Base-by-base conservation (phyloP, 2,113 vertebrate genomes). In the Catagonus wagneri region DNA sequence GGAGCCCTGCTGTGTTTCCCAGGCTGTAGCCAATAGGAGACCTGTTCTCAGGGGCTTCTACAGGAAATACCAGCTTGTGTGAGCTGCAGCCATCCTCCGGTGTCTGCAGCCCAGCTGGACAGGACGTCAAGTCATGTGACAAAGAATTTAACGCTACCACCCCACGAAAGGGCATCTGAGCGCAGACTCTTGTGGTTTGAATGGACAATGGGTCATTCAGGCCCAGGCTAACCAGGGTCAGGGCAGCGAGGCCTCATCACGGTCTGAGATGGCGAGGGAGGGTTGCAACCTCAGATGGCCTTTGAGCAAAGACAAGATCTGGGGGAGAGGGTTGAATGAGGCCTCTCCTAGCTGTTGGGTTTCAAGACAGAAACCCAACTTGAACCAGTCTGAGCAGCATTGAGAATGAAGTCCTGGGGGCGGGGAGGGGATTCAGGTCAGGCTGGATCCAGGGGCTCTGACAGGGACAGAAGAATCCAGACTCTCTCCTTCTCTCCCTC, bases 21-120 rank as follows among this genome's bases (percentile, higher is more conserved):
- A 83, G 61, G 58, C 36, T 63, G 16, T 4, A 19, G 79, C 60
- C 10, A 4, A 4, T 16, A 19, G 34, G 80, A 19, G 20, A 22
- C 2, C 6, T 4, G 29, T 1, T n/a, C 39, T 9, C 0, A 27
- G 32, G 1, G 9, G 19, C 2, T 1, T 27, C 3, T 3, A 0
- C 12, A 15, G 29, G 61, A 32, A 39, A n/a, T 13, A 2, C 63
- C 19, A 23, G 44, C 29, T 2, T 2, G 2, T 1, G 39, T n/a
- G 60, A 8, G 39, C 23, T 29, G 44, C 7, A 6, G 17, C 60
- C 80, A 2, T 14, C 39, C 19, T 50, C 34, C 16, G 39, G 36
- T 6, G 32, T 19, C 6, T 54, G 83, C 23, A 1, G 44, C 10
- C 83, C 32, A 16, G 36, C 80, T 63, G 80, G 60, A 63, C 25